Evolutionary conservation across 2,113 vertebrate genomes (phyloP).

Genomic region (Cyanocitta stelleri): DNA sequence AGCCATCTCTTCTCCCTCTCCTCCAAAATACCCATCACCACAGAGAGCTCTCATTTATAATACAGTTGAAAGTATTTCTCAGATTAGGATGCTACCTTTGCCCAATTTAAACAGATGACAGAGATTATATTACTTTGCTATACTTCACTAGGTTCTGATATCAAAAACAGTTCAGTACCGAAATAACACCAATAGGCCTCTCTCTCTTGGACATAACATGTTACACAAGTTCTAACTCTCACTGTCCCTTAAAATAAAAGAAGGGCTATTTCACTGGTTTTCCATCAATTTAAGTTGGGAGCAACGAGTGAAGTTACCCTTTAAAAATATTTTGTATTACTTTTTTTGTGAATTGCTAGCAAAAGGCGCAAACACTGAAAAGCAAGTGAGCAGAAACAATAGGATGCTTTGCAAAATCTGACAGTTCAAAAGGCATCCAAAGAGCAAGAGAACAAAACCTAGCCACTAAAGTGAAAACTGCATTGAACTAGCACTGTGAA

Average conservation of each 20-base stretch:
- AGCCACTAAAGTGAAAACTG: background rate
- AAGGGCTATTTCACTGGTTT: background rate
- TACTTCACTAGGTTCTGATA: background rate
- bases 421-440: background rate
- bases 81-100: background rate
- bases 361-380: background rate
- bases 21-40: background rate
- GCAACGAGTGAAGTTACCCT: background rate
- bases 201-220: background rate
- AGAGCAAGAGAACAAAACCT: background rate
- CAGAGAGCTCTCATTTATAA: background rate
- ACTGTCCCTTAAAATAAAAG: background rate
- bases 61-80: background rate
- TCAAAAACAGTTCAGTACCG: background rate
- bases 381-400: background rate
- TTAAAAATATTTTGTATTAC: background rate
- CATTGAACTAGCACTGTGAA: background rate
- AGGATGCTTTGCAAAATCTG: background rate
- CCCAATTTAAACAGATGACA: background rate
- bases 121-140: background rate
- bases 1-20: background rate
- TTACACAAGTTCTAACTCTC: background rate
- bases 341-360: background rate
- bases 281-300: background rate
- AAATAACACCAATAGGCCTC: background rate